These are phyloP conservation scores for Menidia beryllina DNA, from an alignment of 2,113 vertebrate species.

Conservation along the genomic window DNA sequence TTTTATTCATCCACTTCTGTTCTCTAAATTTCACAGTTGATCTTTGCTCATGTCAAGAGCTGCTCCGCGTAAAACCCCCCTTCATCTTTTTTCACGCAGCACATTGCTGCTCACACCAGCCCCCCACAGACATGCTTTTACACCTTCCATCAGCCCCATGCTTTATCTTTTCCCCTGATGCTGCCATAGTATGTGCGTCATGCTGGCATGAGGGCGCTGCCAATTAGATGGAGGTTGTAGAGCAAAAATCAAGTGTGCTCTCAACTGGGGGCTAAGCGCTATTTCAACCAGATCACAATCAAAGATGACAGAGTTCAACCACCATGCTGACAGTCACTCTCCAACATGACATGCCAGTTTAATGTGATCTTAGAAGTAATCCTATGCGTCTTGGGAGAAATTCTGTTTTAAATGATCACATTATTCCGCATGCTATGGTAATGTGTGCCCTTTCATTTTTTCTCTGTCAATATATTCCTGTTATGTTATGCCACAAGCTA, in stretches of 20 bases:
- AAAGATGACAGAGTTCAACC: slow-evolving; percentile 23
- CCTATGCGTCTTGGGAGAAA: slow-evolving; percentile 1
- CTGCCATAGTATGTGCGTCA: slow-evolving; percentile 21
- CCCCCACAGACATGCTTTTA: slow-evolving; percentile 7
- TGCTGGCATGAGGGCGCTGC: slow-evolving; percentile 20
- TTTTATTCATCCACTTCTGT: not conserved
- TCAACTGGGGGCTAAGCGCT: slow-evolving; percentile 33
- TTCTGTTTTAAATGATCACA: slow-evolving; percentile 14
- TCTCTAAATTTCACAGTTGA: too few relatives aligned
- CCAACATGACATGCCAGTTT: slow-evolving; percentile 36
- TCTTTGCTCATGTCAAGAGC: too few relatives aligned
- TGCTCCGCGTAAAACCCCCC: not conserved
- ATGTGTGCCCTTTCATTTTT: slow-evolving; percentile 8
- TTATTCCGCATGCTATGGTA: not conserved
- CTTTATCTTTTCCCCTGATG: slow-evolving; percentile 39
- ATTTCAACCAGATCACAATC: slow-evolving; percentile 54
- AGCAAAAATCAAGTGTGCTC: slow-evolving; percentile 41
- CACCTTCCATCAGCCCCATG: slow-evolving; percentile 21
- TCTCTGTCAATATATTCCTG: not conserved
- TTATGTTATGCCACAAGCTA: slow-evolving; percentile 16
- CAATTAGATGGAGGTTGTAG: slow-evolving; percentile 39
- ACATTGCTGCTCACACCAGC: slow-evolving; percentile 4
- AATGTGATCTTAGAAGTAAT: slow-evolving; percentile 30
- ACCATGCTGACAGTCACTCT: slow-evolving; percentile 31
- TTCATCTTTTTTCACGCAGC: slow-evolving; percentile 9